Percentiles rank a stretch among this genome's conserved stretches.
phyloP scores from a whole-genome alignment of 2,113 vertebrate genomes.

The Pterophyllum scalare region DNA sequence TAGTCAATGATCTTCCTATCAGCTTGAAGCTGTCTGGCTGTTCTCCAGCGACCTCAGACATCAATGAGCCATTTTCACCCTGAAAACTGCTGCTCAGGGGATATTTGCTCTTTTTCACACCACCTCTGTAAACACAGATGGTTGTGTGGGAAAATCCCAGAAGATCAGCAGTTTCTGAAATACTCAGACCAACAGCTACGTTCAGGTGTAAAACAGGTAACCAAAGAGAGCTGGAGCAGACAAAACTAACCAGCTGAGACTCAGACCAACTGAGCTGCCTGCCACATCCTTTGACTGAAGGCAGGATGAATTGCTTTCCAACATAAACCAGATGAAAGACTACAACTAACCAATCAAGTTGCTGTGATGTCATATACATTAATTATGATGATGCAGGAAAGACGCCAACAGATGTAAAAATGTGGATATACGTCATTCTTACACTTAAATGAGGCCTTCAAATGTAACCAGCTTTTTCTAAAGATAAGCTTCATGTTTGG shows the following conservation, averaged over 20 bases:
- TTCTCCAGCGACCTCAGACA: neutral
- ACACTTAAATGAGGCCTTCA: too few relatives aligned
- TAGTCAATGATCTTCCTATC: neutral
- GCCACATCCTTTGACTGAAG: neutral
- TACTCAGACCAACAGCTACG: neutral
- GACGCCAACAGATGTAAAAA: too few relatives aligned
- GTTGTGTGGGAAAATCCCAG: neutral
- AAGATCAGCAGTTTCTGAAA: neutral
- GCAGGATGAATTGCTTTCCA: neutral
- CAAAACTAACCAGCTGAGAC: neutral
- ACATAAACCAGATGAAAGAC: neutral
- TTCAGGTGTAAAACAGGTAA: neutral
- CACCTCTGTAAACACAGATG: neutral
- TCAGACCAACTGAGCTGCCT: neutral
- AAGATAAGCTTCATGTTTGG: neutral
- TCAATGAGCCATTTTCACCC: neutral
- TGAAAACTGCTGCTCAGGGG: neutral
- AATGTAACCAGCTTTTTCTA: too few relatives aligned
- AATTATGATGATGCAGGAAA: neutral
- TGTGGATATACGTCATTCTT: too few relatives aligned
- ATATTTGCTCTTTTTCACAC: rapidly evolving
- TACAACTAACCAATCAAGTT: neutral
- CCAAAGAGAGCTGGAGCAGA: neutral
- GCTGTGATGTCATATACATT: too few relatives aligned
- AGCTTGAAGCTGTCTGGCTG: neutral